Percentiles rank a stretch among this genome's conserved stretches.
Evolutionary conservation across 2,888 invertebrate genomes (phyloP).

Genomic region (Entomobrya multifasciata): DNA sequence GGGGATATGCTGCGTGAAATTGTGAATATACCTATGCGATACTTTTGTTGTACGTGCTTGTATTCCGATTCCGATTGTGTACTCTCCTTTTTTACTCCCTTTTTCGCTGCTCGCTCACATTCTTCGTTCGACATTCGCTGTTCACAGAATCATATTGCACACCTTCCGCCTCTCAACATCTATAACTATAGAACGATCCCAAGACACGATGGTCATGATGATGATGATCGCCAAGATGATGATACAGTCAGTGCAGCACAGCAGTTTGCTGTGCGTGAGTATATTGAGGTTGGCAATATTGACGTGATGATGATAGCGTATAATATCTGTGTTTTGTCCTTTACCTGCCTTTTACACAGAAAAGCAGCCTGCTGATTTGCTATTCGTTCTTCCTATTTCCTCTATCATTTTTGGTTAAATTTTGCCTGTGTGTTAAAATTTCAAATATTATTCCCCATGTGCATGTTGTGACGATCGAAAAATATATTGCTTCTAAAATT

Average conservation of each 20-base stretch:
- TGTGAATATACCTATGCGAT: conserved; percentile 24
- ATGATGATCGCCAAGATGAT: too few species aligned
- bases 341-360: background rate
- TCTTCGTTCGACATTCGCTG: conserved; percentile 65
- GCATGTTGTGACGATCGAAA: too few species aligned
- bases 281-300: conserved; percentile 20
- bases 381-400: conserved; percentile 26
- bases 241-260: background rate
- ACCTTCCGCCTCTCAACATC: conserved; percentile 53
- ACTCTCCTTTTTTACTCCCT: conserved; percentile 43
- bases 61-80: conserved; percentile 55
- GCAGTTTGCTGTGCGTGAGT: background rate
- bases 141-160: conserved; percentile 66
- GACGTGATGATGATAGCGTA: background rate
- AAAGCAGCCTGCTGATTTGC: conserved; percentile 52
- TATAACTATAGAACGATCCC: background rate
- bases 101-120: conserved; percentile 39
- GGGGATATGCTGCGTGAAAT: conserved; percentile 5
- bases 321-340: background rate
- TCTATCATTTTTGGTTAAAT: too few species aligned
- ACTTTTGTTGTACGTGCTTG: conserved; percentile 36
- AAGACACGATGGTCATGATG: too few species aligned
- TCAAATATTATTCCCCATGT: too few species aligned
- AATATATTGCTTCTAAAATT: conserved; percentile 10
- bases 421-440: too few species aligned